These are phyloP conservation scores for Bombus affinis DNA, from an alignment of 1,140 invertebrate genomes.

Conservation along the genomic window DNA sequence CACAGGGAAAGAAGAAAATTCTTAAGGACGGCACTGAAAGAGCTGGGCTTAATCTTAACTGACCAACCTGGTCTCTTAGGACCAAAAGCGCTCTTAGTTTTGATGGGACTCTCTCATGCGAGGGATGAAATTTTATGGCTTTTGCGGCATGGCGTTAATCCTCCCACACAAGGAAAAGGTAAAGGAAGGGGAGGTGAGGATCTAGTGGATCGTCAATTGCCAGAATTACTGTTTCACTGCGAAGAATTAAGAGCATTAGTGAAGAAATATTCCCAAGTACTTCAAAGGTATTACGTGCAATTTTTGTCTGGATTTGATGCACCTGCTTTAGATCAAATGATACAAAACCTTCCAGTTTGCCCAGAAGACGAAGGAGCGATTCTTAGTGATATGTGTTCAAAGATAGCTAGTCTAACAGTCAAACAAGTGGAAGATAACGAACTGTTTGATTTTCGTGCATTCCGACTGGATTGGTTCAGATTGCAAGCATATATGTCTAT, in stretches of 20 bases:
- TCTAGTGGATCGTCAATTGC: constrained; percentile 95
- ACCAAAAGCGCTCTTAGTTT: constrained; percentile 97
- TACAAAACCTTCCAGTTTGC: constrained; percentile 92
- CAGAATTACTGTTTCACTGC: constrained; percentile 98
- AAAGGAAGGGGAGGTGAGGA: constrained; percentile 95
- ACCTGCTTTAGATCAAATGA: constrained; percentile 94
- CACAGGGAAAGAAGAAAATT: constrained; percentile 98
- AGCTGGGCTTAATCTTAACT: constrained; percentile 96
- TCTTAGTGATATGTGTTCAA: constrained; percentile 95
- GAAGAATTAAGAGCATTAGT: constrained; percentile 97
- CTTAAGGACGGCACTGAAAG: constrained; percentile 96
- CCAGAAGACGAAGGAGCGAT: constrained; percentile 98
- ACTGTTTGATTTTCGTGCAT: constrained; percentile 96
- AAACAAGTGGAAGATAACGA: constrained; percentile 99
- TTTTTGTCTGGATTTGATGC: constrained; percentile 98
- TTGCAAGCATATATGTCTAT: constrained; percentile 97
- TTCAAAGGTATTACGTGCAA: constrained; percentile 99
- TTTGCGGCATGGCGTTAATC: constrained; percentile 97
- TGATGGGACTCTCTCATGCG: constrained; percentile 97
- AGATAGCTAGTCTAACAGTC: constrained; percentile 92
- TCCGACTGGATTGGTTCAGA: constrained; percentile 98
- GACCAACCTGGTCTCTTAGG: constrained; percentile 99
- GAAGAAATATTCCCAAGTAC: constrained; percentile 97
- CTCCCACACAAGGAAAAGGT: constrained; percentile 91
- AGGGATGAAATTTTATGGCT: constrained; percentile 99